Base-by-base conservation (phyloP, 2,888 invertebrate species). In the Cartodere bifasciata region DNA sequence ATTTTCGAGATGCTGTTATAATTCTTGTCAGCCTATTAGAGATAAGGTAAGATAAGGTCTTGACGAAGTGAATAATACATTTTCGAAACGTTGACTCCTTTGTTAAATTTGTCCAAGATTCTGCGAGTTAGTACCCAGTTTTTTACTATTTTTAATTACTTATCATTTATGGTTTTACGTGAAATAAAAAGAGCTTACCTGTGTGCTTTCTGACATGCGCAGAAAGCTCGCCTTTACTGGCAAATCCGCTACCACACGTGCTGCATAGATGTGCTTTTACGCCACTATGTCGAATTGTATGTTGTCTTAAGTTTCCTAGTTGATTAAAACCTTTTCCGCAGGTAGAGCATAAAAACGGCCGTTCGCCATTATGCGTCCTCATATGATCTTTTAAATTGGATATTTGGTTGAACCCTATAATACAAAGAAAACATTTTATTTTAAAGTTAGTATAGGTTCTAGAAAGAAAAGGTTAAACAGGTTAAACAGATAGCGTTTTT, bases 321-420 rank as follows among this genome's bases (percentile, higher is more conserved):
- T 63, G 63, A 42, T 62, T 61, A 40, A 63, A 64, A 13, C 61
- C 62, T 42, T 63, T 63, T 2, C 60, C 58, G 40, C 63, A 64
- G 9, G 55, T 58, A 3, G 60, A 56, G 42, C 63, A 63, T 14
- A 61, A 44, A 43, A 61, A 63, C 5, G 60, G 61, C 37, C 60
- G 62, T 29, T 62, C 60, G 3, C 60, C 61, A 36, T 58, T 62
- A 37, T 64, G 63, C 2, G 61, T 63, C 16, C 62, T 45, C 52
- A 61, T 52, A 38, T 64, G 63, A 39, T 63, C 63, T 42, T 60
- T 62, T 28, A 64, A 45, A 40, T 62, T 62, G 11, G 61, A 61
- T 31, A 60, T 56, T 49, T 62, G 62, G 42, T 60, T 62, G 37
- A 61, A 61, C 49, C 72, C 56, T 56, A 28, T 28, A 45, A 44